Percentiles rank a stretch among this genome's conserved stretches.
Conservation (phyloP, 2,888 invertebrate species). For the Mesoligia furuncula region DNA sequence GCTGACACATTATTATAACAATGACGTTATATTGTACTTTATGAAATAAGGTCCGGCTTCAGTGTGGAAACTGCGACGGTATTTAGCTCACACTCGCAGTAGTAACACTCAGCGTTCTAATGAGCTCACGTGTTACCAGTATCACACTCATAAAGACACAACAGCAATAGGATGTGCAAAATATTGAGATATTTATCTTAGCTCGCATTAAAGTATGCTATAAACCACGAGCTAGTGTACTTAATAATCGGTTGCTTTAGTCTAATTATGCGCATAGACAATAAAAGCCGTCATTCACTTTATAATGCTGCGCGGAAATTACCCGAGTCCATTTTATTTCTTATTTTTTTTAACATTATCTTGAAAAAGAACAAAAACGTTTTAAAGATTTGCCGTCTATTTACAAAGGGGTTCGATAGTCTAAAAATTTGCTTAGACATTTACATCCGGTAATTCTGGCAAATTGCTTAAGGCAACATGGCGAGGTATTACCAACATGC, state of each 20-base stretch:
- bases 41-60: slow-evolving; percentile 61
- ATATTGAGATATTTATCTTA: slow-evolving; percentile 43
- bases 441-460: slow-evolving; percentile 12
- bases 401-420: slow-evolving; percentile 8
- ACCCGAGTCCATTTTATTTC: slow-evolving; percentile 6
- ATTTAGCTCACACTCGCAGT: slow-evolving; percentile 49
- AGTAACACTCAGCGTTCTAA: slow-evolving; percentile 38
- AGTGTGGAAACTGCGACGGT: slow-evolving; percentile 59
- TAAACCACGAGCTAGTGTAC: slow-evolving; percentile 34
- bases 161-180: slow-evolving; percentile 34
- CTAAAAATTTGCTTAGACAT: slow-evolving; percentile 12
- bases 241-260: slow-evolving; percentile 28
- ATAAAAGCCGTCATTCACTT: slow-evolving; percentile 37
- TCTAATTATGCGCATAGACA: slow-evolving; percentile 30
- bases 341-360: not conserved
- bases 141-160: slow-evolving; percentile 25
- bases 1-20: slow-evolving; percentile 66
- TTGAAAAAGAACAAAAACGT: not conserved
- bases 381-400: not conserved
- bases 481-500: slow-evolving; percentile 15
- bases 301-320: slow-evolving; percentile 27
- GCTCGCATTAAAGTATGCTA: slow-evolving; percentile 32
- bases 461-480: slow-evolving; percentile 28
- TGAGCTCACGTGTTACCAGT: slow-evolving; percentile 31
- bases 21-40: slow-evolving; percentile 65